These are phyloP conservation scores for Melanotaenia parkinsoni DNA, from an alignment of 2,797 vertebrate species.

Conservation along the genomic window DNA sequence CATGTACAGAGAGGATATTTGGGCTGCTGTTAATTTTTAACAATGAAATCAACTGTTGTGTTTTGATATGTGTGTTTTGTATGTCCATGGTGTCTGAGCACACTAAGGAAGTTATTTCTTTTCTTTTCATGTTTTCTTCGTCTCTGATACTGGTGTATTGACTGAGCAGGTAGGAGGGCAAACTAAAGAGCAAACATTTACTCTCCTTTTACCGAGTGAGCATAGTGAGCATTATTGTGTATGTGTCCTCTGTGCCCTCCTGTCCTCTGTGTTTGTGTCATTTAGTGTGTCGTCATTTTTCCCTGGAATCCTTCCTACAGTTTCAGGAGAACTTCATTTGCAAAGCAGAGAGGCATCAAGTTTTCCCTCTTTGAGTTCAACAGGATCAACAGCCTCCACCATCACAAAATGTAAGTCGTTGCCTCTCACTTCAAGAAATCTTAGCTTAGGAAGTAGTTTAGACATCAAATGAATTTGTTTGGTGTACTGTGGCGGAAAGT, in stretches of 20 bases:
- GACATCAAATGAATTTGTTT: background rate
- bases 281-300: constrained; percentile 49
- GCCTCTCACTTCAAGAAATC: background rate
- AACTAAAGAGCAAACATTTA: constrained; percentile 80
- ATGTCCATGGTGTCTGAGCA: background rate
- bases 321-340: constrained; percentile 46
- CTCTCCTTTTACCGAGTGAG: constrained; percentile 57
- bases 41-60: background rate
- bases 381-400: constrained; percentile 32
- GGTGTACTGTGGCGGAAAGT: background rate
- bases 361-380: constrained; percentile 6
- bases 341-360: constrained; percentile 48
- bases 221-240: constrained; percentile 17
- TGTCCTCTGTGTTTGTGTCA: constrained; percentile 45
- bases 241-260: constrained; percentile 38
- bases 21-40: background rate
- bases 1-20: background rate
- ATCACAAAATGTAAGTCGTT: constrained; percentile 38
- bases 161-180: constrained; percentile 60
- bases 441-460: background rate
- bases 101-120: constrained; percentile 5
- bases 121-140: constrained; percentile 2
- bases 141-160: constrained; percentile 54
- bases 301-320: constrained; percentile 38
- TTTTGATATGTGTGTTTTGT: background rate